phyloP scores from a whole-genome alignment of 2,113 vertebrate species.

The Ahaetulla prasina region DNA sequence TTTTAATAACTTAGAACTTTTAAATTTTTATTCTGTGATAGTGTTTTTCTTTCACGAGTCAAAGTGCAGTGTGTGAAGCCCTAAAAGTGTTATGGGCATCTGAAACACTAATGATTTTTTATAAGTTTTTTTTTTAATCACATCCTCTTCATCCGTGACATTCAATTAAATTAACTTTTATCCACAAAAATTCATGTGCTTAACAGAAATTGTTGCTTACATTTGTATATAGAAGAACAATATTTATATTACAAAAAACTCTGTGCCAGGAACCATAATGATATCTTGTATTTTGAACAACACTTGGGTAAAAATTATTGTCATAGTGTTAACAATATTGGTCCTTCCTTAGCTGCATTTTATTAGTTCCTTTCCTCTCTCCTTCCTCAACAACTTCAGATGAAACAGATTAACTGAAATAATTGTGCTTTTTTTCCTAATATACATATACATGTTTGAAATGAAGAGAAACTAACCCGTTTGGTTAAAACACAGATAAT shows the following conservation, averaged over 20 bases:
- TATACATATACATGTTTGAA: not conserved
- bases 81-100: not conserved
- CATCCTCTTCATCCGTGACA: not conserved
- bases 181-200: not conserved
- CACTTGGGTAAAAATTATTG: not conserved
- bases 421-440: not conserved
- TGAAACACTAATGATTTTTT: not conserved
- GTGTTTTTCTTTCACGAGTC: not conserved
- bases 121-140: not conserved
- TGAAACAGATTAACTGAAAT: not conserved
- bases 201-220: not conserved
- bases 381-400: not conserved
- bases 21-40: not conserved
- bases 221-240: not conserved
- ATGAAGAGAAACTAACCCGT: rapidly evolving
- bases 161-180: not conserved
- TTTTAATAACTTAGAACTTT: not conserved
- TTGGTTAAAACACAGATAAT: not conserved
- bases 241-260: not conserved
- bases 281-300: not conserved
- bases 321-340: not conserved
- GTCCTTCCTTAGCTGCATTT: not conserved
- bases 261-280: conserved; percentile 3
- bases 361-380: not conserved
- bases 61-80: not conserved